phyloP scores from a whole-genome alignment of 2,113 vertebrate species.

The Zosterops pallidus region DNA sequence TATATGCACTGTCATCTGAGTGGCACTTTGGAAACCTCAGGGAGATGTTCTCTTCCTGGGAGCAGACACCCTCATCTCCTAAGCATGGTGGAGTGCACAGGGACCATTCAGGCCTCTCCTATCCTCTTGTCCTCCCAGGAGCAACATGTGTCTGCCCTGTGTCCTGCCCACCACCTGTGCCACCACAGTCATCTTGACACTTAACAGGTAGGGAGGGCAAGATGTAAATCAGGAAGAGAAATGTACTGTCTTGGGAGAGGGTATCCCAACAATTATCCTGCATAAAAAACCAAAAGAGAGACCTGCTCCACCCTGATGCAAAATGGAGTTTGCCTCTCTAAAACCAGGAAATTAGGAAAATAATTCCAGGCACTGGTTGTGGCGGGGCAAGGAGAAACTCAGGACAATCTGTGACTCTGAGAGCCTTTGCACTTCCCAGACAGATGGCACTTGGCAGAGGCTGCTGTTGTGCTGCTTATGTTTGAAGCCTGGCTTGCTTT shows the following conservation, averaged over 20 bases:
- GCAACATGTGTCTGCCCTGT: background rate
- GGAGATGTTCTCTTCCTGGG: background rate
- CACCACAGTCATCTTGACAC: background rate
- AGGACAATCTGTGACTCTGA: background rate
- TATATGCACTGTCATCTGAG: background rate
- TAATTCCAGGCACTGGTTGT: background rate
- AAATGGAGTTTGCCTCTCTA: background rate
- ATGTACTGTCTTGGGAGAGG: background rate
- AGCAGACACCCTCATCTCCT: background rate
- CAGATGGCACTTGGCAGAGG: background rate
- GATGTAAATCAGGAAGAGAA: background rate
- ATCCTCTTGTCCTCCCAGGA: background rate
- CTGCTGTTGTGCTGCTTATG: rapidly evolving
- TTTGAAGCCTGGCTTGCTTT: background rate
- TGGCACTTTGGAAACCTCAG: background rate
- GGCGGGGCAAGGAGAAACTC: background rate
- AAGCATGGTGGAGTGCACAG: rapidly evolving
- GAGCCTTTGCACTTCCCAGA: background rate
- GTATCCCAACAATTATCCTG: background rate
- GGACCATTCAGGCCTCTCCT: background rate
- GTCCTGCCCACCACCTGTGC: background rate
- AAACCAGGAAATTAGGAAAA: background rate
- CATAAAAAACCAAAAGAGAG: background rate
- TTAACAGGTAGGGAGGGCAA: rapidly evolving
- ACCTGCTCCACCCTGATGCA: background rate